Conservation (phyloP, 2,888 invertebrate species). For the Meteorus colon region DNA sequence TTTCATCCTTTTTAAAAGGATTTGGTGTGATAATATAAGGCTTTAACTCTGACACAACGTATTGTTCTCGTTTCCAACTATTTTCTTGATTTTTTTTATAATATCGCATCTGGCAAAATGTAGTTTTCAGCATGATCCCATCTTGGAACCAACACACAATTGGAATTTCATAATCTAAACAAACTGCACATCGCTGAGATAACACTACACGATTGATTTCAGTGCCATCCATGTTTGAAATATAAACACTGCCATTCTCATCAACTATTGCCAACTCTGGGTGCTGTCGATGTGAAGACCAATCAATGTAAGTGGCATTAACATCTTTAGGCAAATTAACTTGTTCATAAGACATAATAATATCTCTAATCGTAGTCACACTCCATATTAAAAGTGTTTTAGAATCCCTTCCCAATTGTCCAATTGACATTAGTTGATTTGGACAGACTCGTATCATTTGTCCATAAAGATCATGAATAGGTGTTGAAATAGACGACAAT, state of each 20-base stretch:
- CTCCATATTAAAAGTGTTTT: conserved; percentile 64
- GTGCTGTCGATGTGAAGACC: conserved; percentile 57
- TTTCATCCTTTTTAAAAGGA: conserved; percentile 54
- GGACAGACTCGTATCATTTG: conserved; percentile 59
- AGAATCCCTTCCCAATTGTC: conserved; percentile 60
- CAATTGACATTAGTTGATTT: conserved; percentile 53
- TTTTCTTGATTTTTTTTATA: conserved; percentile 52
- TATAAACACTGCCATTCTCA: conserved; percentile 59
- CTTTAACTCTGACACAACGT: conserved; percentile 53
- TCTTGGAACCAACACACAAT: conserved; percentile 62
- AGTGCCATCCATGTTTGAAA: conserved; percentile 59
- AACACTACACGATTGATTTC: conserved; percentile 57
- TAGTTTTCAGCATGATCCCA: conserved; percentile 65
- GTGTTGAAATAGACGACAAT: conserved; percentile 69
- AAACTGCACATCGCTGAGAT: conserved; percentile 58
- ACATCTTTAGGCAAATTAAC: conserved; percentile 56
- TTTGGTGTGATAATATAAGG: conserved; percentile 58
- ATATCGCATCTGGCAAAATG: conserved; percentile 66
- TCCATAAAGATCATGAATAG: conserved; percentile 57
- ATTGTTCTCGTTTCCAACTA: conserved; percentile 61
- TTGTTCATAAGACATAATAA: conserved; percentile 54
- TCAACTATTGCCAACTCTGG: conserved; percentile 63
- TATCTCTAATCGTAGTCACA: conserved; percentile 50
- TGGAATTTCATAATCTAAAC: conserved; percentile 58
- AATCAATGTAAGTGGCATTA: conserved; percentile 56